Conservation (phyloP, 2,888 invertebrate genomes). For the Lithodes maja region DNA sequence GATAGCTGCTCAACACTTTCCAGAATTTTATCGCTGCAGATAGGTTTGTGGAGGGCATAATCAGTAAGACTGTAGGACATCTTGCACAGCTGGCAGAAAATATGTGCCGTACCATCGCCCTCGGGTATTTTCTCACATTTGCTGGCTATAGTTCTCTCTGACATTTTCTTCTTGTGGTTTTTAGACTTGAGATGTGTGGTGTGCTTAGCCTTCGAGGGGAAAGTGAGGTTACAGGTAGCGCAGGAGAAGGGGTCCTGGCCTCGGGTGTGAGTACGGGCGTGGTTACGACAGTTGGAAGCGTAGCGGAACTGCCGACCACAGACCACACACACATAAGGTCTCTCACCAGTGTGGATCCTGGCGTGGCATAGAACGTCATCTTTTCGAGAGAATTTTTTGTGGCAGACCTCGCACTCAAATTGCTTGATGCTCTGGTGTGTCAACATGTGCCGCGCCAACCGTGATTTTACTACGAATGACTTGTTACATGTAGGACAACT, state of each 20-base stretch:
- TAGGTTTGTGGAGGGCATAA: constrained; percentile 25
- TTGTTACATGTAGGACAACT: constrained; percentile 10
- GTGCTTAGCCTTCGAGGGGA: constrained; percentile 41
- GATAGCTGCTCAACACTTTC: constrained; percentile 36
- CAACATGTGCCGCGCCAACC: constrained; percentile 40
- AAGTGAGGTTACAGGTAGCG: constrained; percentile 30
- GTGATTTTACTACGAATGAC: constrained; percentile 29
- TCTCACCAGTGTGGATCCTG: constrained; percentile 50
- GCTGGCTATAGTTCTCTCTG: background rate
- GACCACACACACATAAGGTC: constrained; percentile 43
- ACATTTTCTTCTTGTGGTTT: constrained; percentile 37
- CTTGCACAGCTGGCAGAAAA: constrained; percentile 24
- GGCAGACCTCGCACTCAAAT: constrained; percentile 33
- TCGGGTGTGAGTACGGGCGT: constrained; percentile 33
- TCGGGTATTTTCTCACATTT: background rate
- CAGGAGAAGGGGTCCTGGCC: constrained; percentile 3
- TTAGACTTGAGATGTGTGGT: constrained; percentile 45
- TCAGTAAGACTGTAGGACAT: constrained; percentile 4
- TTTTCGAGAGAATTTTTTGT: constrained; percentile 44
- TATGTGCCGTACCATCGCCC: background rate
- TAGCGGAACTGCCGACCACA: constrained; percentile 49
- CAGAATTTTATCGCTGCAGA: constrained; percentile 22
- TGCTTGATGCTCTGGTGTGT: constrained; percentile 41
- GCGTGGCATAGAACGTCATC: constrained; percentile 51
- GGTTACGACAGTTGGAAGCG: constrained; percentile 42